These are phyloP conservation scores for Lasioglossum figueresi DNA, from an alignment of 2,888 invertebrate genomes.

Conservation along the genomic window DNA sequence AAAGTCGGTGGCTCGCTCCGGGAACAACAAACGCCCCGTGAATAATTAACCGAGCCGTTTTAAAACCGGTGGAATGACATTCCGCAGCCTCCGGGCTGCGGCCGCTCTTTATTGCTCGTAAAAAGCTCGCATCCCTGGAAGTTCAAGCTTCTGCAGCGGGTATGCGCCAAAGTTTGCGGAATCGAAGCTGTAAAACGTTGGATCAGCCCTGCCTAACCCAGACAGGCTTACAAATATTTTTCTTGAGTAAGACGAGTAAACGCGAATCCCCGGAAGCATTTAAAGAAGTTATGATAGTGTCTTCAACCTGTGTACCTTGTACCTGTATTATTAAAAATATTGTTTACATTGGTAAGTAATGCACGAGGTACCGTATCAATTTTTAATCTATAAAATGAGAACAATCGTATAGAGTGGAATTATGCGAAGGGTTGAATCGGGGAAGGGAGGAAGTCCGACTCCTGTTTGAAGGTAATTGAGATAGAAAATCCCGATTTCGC, in stretches of 20 bases:
- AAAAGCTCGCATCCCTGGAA: not conserved
- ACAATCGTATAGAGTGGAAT: too few species aligned
- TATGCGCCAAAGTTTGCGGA: not conserved
- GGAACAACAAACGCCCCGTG: slow-evolving; percentile 1
- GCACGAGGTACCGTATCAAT: too few species aligned
- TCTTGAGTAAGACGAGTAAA: too few species aligned
- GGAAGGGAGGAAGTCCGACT: too few species aligned
- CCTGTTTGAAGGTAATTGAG: not conserved
- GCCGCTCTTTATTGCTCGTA: slow-evolving; percentile 8
- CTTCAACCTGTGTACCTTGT: not conserved
- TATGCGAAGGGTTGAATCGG: too few species aligned
- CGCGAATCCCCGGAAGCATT: too few species aligned
- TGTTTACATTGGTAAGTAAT: too few species aligned
- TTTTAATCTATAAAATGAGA: too few species aligned
- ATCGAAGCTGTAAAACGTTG: not conserved
- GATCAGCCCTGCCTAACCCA: not conserved
- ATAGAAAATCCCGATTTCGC: not conserved
- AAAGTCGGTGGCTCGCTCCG: not conserved
- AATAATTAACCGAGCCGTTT: not conserved
- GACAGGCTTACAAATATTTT: not conserved
- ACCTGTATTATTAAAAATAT: too few species aligned
- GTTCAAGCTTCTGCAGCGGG: not conserved
- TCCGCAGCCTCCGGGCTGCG: not conserved
- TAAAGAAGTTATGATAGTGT: not conserved
- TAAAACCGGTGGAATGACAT: slow-evolving; percentile 8